These are phyloP conservation scores for Callyntrura sp. DNA, from an alignment of 2,888 invertebrate genomes.

Conservation along the genomic window DNA sequence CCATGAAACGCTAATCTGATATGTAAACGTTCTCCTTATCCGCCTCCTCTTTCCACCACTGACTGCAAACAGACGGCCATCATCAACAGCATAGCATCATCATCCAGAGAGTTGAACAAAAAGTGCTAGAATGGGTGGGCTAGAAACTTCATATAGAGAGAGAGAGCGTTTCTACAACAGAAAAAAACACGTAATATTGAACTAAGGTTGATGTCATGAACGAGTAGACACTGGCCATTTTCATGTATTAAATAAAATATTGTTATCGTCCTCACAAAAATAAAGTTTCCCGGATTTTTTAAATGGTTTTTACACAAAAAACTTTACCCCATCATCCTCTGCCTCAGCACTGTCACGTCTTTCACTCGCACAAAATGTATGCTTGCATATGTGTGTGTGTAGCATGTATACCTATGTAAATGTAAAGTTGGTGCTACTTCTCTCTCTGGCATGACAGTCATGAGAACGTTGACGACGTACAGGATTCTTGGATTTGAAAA, in stretches of 20 bases:
- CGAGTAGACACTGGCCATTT: not conserved
- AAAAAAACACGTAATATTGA: not conserved
- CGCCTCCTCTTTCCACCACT: not conserved
- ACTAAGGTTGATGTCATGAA: not conserved
- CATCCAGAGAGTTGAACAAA: not conserved
- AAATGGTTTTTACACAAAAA: not conserved
- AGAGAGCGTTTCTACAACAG: not conserved
- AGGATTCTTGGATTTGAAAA: conserved; percentile 50
- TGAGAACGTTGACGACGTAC: not conserved
- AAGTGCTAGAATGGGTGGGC: not conserved
- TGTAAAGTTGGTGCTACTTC: not conserved
- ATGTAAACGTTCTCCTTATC: conserved; percentile 20
- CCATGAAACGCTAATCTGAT: conserved; percentile 49
- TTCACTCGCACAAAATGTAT: not conserved
- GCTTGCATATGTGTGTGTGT: not conserved
- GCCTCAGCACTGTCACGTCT: not conserved
- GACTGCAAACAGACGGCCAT: conserved; percentile 7
- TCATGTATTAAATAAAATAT: not conserved
- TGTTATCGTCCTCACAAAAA: not conserved
- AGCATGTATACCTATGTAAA: conserved; percentile 4
- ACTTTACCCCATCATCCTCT: not conserved
- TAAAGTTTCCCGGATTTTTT: conserved; percentile 1
- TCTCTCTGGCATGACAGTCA: not conserved
- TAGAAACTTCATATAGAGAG: not conserved
- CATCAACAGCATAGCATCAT: conserved; percentile 2